phyloP scores from a whole-genome alignment of 2,888 invertebrate genomes.

The Drosophila neonasuta region DNA sequence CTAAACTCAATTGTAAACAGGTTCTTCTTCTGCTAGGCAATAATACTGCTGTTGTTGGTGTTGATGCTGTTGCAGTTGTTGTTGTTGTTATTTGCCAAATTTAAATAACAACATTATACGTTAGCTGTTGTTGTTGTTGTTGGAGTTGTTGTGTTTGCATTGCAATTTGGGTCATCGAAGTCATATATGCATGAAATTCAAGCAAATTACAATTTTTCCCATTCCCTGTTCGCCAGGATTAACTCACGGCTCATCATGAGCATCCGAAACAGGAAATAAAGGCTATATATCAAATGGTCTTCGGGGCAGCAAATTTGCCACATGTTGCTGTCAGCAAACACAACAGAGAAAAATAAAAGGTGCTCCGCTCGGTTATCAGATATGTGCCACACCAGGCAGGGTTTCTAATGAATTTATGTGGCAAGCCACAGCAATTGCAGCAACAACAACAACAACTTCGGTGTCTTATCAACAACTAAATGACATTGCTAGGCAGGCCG shows the following conservation, averaged over 20 bases:
- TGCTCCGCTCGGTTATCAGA: conserved; percentile 60
- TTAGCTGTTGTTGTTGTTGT: conserved; percentile 30
- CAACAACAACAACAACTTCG: conserved; percentile 44
- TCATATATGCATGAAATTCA: conserved; percentile 72
- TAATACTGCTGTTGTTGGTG: not conserved
- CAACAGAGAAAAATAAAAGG: conserved; percentile 1
- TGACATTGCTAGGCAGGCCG: conserved; percentile 67
- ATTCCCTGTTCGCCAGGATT: conserved; percentile 35
- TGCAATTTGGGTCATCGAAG: conserved; percentile 78
- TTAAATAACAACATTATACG: conserved; percentile 68
- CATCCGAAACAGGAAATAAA: conserved; percentile 69
- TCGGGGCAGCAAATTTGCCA: conserved; percentile 54
- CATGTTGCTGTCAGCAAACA: conserved; percentile 64
- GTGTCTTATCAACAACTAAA: conserved; percentile 72
- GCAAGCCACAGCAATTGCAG: conserved; percentile 33
- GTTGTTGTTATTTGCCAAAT: conserved; percentile 70
- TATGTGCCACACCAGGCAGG: conserved; percentile 58
- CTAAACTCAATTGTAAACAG: conserved; percentile 73
- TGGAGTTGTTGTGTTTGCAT: conserved; percentile 60
- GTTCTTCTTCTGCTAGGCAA: conserved; percentile 36
- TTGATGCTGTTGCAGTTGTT: conserved; percentile 3
- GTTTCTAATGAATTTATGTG: conserved; percentile 72
- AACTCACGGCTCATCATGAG: conserved; percentile 47
- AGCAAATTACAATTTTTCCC: conserved; percentile 52
- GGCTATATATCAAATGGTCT: conserved; percentile 67